Evolutionary conservation across 2,888 invertebrate species (phyloP).

Genomic region (Orchestes rusci): DNA sequence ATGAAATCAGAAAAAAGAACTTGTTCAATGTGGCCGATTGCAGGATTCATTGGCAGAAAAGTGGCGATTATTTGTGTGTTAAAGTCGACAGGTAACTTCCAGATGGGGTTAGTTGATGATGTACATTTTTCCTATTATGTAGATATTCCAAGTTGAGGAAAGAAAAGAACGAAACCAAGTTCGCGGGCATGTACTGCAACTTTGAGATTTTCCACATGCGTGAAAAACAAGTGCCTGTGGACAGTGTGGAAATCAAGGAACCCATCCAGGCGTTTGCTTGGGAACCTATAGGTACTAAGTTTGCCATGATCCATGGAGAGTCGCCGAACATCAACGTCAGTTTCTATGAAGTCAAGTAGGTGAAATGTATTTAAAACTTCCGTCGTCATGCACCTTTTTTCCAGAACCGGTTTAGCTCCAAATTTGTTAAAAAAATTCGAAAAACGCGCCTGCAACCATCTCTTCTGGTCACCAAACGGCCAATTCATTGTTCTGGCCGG

Average conservation of each 20-base stretch:
- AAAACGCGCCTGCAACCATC: conserved; percentile 80
- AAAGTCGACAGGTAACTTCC: conserved; percentile 87
- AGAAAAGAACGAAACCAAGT: conserved; percentile 89
- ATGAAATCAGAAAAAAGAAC: conserved; percentile 87
- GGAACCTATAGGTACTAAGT: conserved; percentile 96
- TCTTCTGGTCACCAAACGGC: conserved; percentile 95
- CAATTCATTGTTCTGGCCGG: conserved; percentile 94
- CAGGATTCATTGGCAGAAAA: conserved; percentile 98
- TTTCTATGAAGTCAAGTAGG: conserved; percentile 70
- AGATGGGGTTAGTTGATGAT: no score
- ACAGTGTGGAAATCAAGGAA: conserved; percentile 93
- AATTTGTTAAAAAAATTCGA: conserved; percentile 81
- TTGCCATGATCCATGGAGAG: conserved; percentile 95
- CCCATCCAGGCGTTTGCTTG: conserved; percentile 92
- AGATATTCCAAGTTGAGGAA: conserved; percentile 59
- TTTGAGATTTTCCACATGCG: conserved; percentile 99
- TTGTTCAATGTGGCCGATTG: conserved; percentile 97
- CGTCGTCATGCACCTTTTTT: background rate
- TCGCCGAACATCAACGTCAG: conserved; percentile 77
- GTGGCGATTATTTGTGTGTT: conserved; percentile 94
- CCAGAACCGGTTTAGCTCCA: conserved; percentile 81
- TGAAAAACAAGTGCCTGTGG: conserved; percentile 90
- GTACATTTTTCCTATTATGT: no score
- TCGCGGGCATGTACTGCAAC: conserved; percentile 95
- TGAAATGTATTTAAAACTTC: conserved; percentile 5